Evolutionary conservation across 2,797 vertebrate species (phyloP), one percentile per base, ranked within the genome.

Genomic region (Chaenodraco wilsoni): DNA sequence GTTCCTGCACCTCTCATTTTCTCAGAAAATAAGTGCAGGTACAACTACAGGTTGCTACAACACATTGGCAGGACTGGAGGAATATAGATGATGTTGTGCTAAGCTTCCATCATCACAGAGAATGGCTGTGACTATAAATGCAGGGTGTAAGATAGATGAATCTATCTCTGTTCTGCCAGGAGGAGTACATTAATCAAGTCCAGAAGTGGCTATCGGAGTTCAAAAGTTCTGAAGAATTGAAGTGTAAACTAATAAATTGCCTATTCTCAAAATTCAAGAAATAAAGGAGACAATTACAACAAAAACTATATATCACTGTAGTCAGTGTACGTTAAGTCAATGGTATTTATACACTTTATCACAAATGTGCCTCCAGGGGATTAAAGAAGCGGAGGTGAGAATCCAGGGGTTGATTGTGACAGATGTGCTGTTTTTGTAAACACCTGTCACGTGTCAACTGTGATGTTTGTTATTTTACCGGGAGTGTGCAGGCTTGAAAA

Each of bases 81-180:
- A 82, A 89, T 91, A 90, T 86, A 84, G 90, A 90, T 88, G 87
- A 89, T 88, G 86, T 83, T 91, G 85, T 87, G 85, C 85, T 90
- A 84, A 86, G 87, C 81, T 86, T 87, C 79, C 78, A 88, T 92
- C 90, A 92, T 91, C 74, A 70, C 79, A 68, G 77, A 70, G 86
- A 81, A 87, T 77, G 83, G 77, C 83, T 83, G 81, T 57, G 83
- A 84, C 80, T 81, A 81, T 77, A 86, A 92, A 88, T 78, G 75
- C 59, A 67, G 62, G 69, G 71, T 70, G 78, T 52, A 82, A 88
- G 85, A 92, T 65, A 52, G 83, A 90, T 87, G 85, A 86, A 85
- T 85, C 75, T 80, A 71, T 61, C 75, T 54, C 72, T 63, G 72
- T 78, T 83, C 78, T 84, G 74, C 63, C 71, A 84, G 72, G 65